Evolutionary conservation across 2,113 vertebrate genomes (phyloP), one percentile per base, ranked within the genome.

Genomic region (Acinonyx jubatus): DNA sequence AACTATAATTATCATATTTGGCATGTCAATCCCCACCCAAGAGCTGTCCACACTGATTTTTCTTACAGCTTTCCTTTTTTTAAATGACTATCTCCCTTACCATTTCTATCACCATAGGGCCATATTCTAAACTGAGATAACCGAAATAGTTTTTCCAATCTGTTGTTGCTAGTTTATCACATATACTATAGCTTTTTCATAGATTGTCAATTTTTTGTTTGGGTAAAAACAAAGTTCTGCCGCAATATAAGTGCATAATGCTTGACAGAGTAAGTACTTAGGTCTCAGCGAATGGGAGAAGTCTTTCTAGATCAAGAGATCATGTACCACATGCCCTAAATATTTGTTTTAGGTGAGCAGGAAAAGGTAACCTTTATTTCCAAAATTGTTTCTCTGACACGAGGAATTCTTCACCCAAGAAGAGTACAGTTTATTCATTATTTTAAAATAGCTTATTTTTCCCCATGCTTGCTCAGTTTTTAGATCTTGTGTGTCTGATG

Each of bases 321-420:
- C 9, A 10, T 14, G 1, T 13, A 9, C 9, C 5, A 55, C 78
- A 76, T 41, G 9, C 7, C 16, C 5, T 73, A 71, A 91, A 48
- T 87, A 63, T 85, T 91, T 3, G 10, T 83, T 95, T 89, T 15
- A 38, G 15, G 3, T 9, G 3, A 91, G 7, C 15, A 89, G 41
- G 73, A 74, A 96, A 68, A 83, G 48, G 1, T 92, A 86, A 55
- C 1, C 45, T 90, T 92, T 13, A 29, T 89, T 86, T 94, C 18
- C 7, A 69, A 82, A 93, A 41, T 2, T 89, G 1, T 71, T 80
- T 80, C 18, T 10, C 13, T 93, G 13, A 50, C 11, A 71, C 76
- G n/a, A 71, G 4, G 1, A 19, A 52, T 69, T 95, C 45, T 87
- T 88, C 45, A 66, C 88, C 29, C 23, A 91, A 96, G 84, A 48